Conservation (phyloP, 2,888 invertebrate genomes). For the Agrenia bidenticulata region DNA sequence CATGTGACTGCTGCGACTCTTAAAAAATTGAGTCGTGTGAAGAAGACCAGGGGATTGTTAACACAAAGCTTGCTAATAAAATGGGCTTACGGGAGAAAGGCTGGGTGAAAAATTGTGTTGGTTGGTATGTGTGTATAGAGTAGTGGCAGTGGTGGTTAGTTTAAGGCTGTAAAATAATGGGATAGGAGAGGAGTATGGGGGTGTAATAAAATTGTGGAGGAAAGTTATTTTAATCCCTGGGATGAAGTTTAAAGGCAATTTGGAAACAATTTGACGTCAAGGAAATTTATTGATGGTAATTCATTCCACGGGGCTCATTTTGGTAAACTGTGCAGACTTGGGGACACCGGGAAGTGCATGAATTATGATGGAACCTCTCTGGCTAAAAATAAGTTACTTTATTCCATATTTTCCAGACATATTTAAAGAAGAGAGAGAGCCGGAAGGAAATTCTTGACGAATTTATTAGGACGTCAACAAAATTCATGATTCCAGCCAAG, state of each 20-base stretch:
- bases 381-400: no score
- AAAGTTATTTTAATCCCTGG: constrained; percentile 14
- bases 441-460: constrained; percentile 18
- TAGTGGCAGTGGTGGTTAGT: no score
- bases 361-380: constrained; percentile 8
- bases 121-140: no score
- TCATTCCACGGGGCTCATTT: not conserved
- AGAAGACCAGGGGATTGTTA: not conserved
- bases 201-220: constrained; percentile 10
- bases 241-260: constrained; percentile 14
- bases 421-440: not conserved
- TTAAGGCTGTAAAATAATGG: no score
- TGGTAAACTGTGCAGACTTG: not conserved
- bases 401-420: no score
- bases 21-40: not conserved
- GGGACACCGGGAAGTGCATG: not conserved
- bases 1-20: no score
- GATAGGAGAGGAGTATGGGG: not conserved
- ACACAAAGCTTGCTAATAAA: constrained; percentile 5
- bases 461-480: constrained; percentile 20
- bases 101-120: no score
- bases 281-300: constrained; percentile 16
- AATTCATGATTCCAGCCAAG: constrained; percentile 17
- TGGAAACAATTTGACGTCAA: constrained; percentile 19
- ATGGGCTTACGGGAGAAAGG: not conserved